A percentile compares a stretch with the other conserved stretches of the same genome.
Evolutionary conservation across 2,888 invertebrate genomes (phyloP).

Genomic region (Luperina nickerlii): DNA sequence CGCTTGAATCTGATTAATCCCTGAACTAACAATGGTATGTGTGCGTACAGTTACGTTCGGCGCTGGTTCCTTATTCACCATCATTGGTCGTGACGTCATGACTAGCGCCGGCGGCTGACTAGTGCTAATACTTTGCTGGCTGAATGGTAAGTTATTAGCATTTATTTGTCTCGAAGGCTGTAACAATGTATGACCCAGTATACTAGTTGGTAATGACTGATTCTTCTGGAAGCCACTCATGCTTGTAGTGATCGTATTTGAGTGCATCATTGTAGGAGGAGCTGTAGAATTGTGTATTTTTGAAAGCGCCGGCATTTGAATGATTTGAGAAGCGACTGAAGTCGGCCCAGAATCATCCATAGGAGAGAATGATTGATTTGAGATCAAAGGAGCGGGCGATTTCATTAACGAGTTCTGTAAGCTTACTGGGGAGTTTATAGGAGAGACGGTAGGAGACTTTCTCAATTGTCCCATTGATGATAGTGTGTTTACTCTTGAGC

Average conservation of each 20-base stretch:
- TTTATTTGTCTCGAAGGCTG: conserved; percentile 86
- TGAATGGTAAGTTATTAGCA: conserved; percentile 80
- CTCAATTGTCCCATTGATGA: conserved; percentile 83
- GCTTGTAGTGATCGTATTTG: conserved; percentile 83
- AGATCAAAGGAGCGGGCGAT: conserved; percentile 84
- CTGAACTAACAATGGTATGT: conserved; percentile 85
- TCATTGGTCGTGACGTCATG: conserved; percentile 87
- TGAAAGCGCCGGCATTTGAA: conserved; percentile 88
- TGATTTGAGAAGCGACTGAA: conserved; percentile 83
- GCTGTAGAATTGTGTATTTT: conserved; percentile 83
- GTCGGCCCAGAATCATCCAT: conserved; percentile 78
- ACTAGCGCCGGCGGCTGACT: conserved; percentile 89
- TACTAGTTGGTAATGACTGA: conserved; percentile 85
- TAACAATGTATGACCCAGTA: conserved; percentile 86
- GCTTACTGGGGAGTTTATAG: conserved; percentile 84
- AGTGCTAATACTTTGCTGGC: conserved; percentile 86
- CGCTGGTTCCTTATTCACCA: conserved; percentile 83
- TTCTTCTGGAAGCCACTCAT: conserved; percentile 82
- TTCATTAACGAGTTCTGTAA: conserved; percentile 84
- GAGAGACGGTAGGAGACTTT: conserved; percentile 87
- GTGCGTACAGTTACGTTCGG: conserved; percentile 87
- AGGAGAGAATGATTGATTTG: conserved; percentile 77
- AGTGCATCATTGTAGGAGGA: conserved; percentile 82
- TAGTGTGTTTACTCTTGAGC: conserved; percentile 84
- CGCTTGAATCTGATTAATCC: conserved; percentile 82